Base-by-base conservation (phyloP, 2,797 vertebrate species). In the Todus mexicanus region DNA sequence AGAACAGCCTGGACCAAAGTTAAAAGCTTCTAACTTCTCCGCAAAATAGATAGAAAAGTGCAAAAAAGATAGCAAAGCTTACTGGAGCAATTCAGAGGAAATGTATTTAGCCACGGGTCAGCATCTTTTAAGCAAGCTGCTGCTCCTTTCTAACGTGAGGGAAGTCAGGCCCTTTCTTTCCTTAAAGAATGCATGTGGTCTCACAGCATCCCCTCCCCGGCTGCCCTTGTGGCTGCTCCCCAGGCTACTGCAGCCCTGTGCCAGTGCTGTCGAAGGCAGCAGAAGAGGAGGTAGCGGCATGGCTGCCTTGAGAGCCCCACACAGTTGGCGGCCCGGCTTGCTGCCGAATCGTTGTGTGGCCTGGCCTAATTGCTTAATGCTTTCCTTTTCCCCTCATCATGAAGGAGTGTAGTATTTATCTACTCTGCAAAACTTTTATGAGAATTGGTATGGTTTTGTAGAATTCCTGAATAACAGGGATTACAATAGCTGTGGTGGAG, bases 391-490 rank as follows among this genome's bases (percentile, higher is more conserved):
- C 86, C 40, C 63, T 92, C 20, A 6, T 92, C 17, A 0, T 7
- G 0, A 78, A 12, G 70, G 15, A 87, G 73, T 3, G n/a, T 11
- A 89, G 82, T 66, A 88, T 87, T 91, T 95, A 95, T 92, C 92
- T 89, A 16, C 87, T 57, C 92, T 81, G 82, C 93, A 73, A 78
- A 93, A 88, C 82, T 94, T 96, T 94, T 91, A 95, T 89, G 76
- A 81, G 90, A 69, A 78, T 73, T 92, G 82, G 90, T 93, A 81
- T 0, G 11, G 75, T 79, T 96, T 89, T 92, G 90, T 87, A 91
- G 92, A 88, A 94, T 95, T 95, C 93, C 83, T 86, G 76, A 83
- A 50, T 86, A 92, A 73, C 68, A 21, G 53, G 42, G 79, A 93
- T 88, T 85, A 95, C 94, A 95, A 95, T 93, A 91, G 94, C 91